phyloP scores from a whole-genome alignment of 1,140 invertebrate species.

The Homalodisca vitripennis region DNA sequence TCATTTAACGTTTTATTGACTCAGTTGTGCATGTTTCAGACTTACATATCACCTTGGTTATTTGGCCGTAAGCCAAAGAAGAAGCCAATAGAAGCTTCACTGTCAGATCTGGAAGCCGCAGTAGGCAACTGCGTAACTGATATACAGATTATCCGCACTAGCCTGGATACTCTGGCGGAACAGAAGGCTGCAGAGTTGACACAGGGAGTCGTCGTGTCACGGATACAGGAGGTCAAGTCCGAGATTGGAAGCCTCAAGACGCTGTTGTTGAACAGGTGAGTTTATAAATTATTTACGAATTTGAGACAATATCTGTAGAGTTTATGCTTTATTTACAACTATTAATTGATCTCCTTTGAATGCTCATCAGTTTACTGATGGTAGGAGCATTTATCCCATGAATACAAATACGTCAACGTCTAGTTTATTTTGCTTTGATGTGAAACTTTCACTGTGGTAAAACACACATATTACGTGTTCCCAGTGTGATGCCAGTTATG shows the following conservation, averaged over 20 bases:
- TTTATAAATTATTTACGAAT: no score
- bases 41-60: not conserved
- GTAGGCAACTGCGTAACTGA: not conserved
- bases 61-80: not conserved
- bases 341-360: no score
- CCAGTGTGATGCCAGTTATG: no score
- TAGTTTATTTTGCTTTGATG: no score
- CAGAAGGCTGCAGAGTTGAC: not conserved
- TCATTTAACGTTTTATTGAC: no score
- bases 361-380: no score
- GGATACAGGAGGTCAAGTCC: conserved; percentile 6
- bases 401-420: no score
- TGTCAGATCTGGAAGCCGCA: not conserved
- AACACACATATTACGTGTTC: no score
- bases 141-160: not conserved
- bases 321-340: no score
- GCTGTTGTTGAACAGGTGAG: not conserved
- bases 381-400: no score
- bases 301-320: no score
- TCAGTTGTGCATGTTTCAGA: not conserved
- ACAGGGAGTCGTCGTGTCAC: not conserved
- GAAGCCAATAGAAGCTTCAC: not conserved
- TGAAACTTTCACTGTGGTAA: no score
- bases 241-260: not conserved
- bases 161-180: not conserved